phyloP scores from a whole-genome alignment of 2,797 vertebrate genomes.

The Momotus momota region DNA sequence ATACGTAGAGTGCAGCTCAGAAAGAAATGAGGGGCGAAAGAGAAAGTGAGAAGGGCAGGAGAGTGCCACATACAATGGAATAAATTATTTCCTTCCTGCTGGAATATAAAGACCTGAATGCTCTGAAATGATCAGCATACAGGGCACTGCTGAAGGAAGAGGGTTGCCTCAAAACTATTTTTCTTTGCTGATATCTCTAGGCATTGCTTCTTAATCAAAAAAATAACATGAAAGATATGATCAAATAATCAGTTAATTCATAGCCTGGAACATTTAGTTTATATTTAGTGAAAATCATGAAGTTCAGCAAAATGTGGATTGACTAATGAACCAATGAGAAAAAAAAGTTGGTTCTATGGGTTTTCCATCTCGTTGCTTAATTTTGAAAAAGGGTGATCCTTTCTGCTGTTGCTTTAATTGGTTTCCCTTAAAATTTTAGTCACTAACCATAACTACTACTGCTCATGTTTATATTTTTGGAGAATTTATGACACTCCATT shows the following conservation, averaged over 20 bases:
- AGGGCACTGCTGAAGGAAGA: neutral
- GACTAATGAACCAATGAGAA: neutral
- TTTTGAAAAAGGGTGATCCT: neutral
- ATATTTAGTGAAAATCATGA: neutral
- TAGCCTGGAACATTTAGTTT: neutral
- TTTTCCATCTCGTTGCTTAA: neutral
- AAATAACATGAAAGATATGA: neutral
- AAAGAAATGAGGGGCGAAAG: constrained; percentile 28
- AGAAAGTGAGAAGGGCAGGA: neutral
- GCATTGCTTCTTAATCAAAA: neutral
- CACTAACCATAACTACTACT: neutral
- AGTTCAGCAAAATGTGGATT: neutral
- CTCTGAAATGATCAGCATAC: neutral
- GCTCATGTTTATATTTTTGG: neutral
- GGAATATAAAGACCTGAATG: neutral
- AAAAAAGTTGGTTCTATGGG: neutral
- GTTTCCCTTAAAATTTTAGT: neutral
- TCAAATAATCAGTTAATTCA: neutral
- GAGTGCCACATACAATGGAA: neutral
- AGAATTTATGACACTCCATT: neutral
- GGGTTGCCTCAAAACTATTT: neutral
- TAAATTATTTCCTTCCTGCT: neutral
- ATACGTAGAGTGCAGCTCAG: neutral
- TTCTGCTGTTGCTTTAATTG: neutral
- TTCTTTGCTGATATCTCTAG: neutral